Conservation (phyloP, 2,113 vertebrate species). For the Carollia perspicillata region DNA sequence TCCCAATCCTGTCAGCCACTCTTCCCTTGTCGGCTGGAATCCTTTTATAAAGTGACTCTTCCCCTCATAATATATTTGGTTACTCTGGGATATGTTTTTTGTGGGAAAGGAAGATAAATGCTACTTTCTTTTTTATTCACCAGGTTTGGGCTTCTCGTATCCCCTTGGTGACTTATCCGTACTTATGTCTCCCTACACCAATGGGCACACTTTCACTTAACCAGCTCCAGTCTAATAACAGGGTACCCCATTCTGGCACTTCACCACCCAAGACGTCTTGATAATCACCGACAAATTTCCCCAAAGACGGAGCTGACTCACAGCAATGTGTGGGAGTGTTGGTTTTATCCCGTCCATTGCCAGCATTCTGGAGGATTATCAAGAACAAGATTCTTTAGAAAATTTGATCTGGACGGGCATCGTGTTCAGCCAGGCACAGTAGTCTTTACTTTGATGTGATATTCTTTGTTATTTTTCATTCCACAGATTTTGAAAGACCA, state of each 20-base stretch:
- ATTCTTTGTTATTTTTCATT: neutral
- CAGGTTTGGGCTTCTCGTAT: neutral
- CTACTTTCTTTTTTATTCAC: neutral
- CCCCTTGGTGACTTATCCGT: neutral
- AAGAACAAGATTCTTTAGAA: neutral
- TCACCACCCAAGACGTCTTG: neutral
- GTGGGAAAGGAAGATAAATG: neutral
- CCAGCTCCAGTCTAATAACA: neutral
- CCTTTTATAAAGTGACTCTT: neutral
- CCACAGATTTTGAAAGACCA: slow-evolving; percentile 84
- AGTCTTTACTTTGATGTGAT: neutral
- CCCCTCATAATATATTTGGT: neutral
- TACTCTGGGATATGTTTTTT: neutral
- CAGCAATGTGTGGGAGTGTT: neutral
- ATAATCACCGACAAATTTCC: neutral
- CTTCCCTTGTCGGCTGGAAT: neutral
- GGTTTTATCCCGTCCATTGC: neutral
- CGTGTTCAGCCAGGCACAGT: neutral
- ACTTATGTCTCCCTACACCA: neutral
- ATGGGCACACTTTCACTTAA: neutral
- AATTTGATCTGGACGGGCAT: neutral
- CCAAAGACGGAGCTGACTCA: neutral
- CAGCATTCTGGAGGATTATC: neutral
- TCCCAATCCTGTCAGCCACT: too few relatives aligned
- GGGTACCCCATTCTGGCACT: neutral